Percentiles rank a stretch among this genome's conserved stretches.
Evolutionary conservation across 2,888 invertebrate genomes (phyloP).

Genomic region (Ephialtes manifestator): DNA sequence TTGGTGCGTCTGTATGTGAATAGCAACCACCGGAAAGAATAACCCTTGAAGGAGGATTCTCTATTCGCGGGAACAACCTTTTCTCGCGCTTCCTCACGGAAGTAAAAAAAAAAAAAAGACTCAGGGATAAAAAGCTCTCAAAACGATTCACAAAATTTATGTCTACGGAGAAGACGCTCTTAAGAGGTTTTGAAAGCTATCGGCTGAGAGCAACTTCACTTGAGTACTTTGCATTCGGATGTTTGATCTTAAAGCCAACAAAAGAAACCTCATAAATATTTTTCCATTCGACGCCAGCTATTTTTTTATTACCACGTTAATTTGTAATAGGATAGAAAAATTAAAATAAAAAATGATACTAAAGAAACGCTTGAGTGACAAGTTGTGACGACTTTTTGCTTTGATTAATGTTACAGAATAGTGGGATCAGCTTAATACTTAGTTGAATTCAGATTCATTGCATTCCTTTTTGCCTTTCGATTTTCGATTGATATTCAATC

Average conservation of each 20-base stretch:
- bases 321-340: conserved; percentile 30
- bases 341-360: conserved; percentile 17
- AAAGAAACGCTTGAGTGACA: conserved; percentile 38
- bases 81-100: conserved; percentile 57
- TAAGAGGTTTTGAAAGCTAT: not conserved
- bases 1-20: conserved; percentile 33
- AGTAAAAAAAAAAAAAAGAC: conserved; percentile 55
- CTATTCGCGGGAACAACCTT: conserved; percentile 23
- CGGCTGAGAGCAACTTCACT: not conserved
- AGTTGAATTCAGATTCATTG: conserved; percentile 14
- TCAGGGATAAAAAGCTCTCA: conserved; percentile 36
- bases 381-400: conserved; percentile 33
- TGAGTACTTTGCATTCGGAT: not conserved
- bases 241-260: not conserved
- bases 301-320: conserved; percentile 23
- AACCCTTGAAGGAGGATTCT: conserved; percentile 25
- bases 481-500: not conserved
- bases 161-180: not conserved
- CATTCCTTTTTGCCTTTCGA: conserved; percentile 54
- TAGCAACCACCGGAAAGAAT: conserved; percentile 39
- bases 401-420: not conserved
- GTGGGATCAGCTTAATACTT: not conserved
- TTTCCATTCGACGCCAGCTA: conserved; percentile 62
- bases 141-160: conserved; percentile 43
- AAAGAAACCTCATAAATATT: conserved; percentile 31